These are phyloP conservation scores for Mormyrus lacerda DNA, from an alignment of 2,113 vertebrate species.

Conservation along the genomic window DNA sequence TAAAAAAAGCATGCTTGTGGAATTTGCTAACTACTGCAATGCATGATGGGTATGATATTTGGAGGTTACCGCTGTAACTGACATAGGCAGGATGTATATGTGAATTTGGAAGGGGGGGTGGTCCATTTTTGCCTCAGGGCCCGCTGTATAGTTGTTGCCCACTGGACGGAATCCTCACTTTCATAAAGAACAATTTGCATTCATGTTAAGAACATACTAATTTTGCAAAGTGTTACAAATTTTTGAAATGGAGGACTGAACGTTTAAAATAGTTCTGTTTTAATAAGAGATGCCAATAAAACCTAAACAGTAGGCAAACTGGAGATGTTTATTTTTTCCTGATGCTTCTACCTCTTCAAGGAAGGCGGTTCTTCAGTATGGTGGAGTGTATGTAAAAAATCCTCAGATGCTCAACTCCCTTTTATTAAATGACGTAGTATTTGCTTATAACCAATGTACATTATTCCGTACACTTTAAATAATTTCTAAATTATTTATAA, in stretches of 20 bases:
- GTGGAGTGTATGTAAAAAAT: not conserved
- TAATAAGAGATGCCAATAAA: not conserved
- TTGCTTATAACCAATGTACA: not conserved
- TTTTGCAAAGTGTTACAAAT: no score
- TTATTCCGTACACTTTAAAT: not conserved
- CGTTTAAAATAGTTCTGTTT: not conserved
- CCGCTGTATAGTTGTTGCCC: no score
- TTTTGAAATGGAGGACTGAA: not conserved
- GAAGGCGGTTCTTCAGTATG: not conserved
- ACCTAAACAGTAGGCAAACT: not conserved
- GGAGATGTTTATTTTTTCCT: not conserved
- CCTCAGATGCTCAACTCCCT: not conserved
- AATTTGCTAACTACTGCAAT: no score
- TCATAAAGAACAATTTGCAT: not conserved
- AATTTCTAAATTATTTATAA: not conserved
- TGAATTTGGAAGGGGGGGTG: no score
- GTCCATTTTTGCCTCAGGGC: no score
- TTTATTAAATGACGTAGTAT: not conserved
- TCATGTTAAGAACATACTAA: not conserved
- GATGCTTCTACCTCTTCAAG: not conserved
- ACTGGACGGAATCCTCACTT: not conserved
- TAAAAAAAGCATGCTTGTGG: no score
- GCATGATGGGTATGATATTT: no score
- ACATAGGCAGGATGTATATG: no score
- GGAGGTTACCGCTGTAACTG: no score